These are phyloP conservation scores for Eupristina koningsbergeri DNA, from an alignment of 1,140 invertebrate genomes.

Conservation along the genomic window DNA sequence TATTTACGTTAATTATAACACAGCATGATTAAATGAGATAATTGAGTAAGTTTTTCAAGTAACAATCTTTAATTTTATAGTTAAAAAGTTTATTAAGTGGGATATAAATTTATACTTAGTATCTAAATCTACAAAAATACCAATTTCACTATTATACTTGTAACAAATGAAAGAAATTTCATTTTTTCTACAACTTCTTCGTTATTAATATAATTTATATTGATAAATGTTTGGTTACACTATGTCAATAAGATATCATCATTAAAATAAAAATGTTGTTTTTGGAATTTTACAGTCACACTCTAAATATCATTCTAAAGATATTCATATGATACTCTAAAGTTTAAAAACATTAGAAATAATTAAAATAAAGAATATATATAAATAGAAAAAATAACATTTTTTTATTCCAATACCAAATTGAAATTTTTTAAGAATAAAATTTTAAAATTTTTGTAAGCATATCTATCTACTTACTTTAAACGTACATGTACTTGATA, in stretches of 20 bases:
- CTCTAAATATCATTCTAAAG: constrained; percentile 1
- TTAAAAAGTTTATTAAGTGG: not conserved
- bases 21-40: not conserved
- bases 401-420: not conserved
- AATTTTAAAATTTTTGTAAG: not conserved
- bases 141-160: not conserved
- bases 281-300: not conserved
- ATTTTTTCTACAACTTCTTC: not conserved
- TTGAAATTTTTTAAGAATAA: not conserved
- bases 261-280: not conserved
- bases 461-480: not conserved
- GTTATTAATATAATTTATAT: constrained; percentile 7
- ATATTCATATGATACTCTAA: not conserved
- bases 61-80: not conserved
- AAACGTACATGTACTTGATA: not conserved
- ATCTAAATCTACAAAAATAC: not conserved
- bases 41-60: not conserved
- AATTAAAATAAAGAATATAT: not conserved
- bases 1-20: too few species aligned
- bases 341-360: not conserved
- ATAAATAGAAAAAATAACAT: not conserved
- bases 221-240: not conserved
- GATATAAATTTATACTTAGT: not conserved
- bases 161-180: not conserved
- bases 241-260: not conserved